Percentiles rank a stretch among this genome's conserved stretches.
Conservation (phyloP, 2,888 invertebrate genomes). For the Noctua fimbriata region DNA sequence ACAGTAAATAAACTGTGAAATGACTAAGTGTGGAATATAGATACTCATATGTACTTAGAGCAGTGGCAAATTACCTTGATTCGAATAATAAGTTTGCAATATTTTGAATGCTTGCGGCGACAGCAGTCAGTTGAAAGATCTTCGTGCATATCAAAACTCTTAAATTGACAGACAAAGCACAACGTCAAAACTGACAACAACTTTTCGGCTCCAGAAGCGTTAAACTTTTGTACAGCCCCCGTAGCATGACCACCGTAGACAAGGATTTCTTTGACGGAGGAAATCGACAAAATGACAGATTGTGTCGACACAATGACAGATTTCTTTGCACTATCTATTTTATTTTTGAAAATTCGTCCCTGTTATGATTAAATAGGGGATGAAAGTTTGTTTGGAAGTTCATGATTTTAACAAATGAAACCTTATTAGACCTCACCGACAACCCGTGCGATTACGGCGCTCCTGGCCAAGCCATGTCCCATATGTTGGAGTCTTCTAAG, state of each 20-base stretch:
- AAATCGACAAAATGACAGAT: too few relatives aligned
- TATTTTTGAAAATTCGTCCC: background rate
- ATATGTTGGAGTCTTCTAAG: background rate
- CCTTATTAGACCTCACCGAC: background rate
- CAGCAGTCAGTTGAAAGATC: too few relatives aligned
- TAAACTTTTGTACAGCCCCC: background rate
- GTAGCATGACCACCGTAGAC: too few relatives aligned
- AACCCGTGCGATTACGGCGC: background rate
- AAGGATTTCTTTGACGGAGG: too few relatives aligned
- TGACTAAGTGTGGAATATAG: too few relatives aligned
- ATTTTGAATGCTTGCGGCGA: background rate
- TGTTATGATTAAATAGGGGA: background rate
- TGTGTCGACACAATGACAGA: too few relatives aligned
- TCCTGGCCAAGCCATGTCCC: background rate
- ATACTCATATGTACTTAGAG: too few relatives aligned
- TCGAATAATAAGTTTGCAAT: background rate
- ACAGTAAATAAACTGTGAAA: too few relatives aligned
- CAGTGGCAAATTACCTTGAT: background rate
- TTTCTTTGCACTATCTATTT: too few relatives aligned
- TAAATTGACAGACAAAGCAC: background rate
- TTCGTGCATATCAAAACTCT: background rate
- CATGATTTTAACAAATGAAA: background rate
- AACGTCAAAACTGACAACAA: background rate
- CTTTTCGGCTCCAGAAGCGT: background rate
- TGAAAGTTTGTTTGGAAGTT: background rate